Conservation (phyloP, 30 jellyfish, hydroid and myxozoan species). For the Haliclystus octoradiatus region DNA sequence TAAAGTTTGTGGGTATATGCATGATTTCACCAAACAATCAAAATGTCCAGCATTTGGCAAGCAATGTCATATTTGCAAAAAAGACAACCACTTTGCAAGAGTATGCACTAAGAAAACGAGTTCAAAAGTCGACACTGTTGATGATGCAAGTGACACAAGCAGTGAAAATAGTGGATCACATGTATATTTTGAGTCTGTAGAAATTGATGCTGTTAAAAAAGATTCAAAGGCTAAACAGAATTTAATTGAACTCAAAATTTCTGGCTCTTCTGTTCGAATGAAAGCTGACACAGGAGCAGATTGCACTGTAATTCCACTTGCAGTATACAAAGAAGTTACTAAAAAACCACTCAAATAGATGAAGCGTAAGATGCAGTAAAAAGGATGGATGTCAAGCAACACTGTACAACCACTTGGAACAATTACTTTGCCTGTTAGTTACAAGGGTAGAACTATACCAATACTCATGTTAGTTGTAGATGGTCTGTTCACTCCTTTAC, state of each 20-base stretch:
- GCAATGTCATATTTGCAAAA: background rate
- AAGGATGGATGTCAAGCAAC: slow-evolving; percentile 24
- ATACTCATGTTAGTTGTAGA: too few relatives aligned
- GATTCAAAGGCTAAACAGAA: background rate
- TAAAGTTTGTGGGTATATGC: background rate
- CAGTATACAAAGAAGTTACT: background rate
- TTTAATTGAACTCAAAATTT: background rate
- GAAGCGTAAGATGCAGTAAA: slow-evolving; percentile 16
- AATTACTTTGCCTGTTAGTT: too few relatives aligned
- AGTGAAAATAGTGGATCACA: background rate
- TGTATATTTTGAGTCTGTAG: background rate
- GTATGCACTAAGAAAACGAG: background rate
- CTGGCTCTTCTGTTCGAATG: background rate
- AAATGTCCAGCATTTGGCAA: background rate
- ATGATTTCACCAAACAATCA: background rate
- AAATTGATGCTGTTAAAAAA: background rate
- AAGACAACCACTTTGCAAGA: background rate
- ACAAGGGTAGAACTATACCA: too few relatives aligned
- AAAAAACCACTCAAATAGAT: slow-evolving; percentile 9
- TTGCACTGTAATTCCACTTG: background rate
- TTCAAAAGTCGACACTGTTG: background rate
- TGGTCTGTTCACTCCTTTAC: too few relatives aligned
- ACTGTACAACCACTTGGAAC: slow-evolving; percentile 19
- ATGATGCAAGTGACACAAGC: background rate
- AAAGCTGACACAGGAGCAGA: slow-evolving; percentile 1